Percentiles rank a stretch among this genome's conserved stretches.
Conservation (phyloP, 2,888 invertebrate genomes). For the Drosophila aldrichi region DNA sequence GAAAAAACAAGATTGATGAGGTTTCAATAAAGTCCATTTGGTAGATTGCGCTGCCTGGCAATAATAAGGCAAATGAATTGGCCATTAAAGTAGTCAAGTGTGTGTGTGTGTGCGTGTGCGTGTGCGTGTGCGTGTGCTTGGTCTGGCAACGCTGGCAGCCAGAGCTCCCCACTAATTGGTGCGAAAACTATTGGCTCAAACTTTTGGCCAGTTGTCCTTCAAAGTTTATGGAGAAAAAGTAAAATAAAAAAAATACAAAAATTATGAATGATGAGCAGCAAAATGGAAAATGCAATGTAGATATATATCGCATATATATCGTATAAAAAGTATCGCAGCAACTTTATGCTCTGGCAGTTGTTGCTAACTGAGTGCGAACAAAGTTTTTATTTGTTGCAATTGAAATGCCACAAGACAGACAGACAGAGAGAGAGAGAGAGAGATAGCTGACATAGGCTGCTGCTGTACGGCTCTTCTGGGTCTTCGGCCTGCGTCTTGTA, state of each 20-base stretch:
- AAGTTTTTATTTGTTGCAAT: slow-evolving; percentile 46
- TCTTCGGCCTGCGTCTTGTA: slow-evolving; percentile 8
- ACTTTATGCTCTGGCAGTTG: slow-evolving; percentile 11
- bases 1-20: slow-evolving; percentile 64
- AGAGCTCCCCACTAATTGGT: slow-evolving; percentile 63
- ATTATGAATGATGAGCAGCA: slow-evolving; percentile 74
- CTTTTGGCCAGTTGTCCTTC: slow-evolving; percentile 50
- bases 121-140: slow-evolving; percentile 8
- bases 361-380: slow-evolving; percentile 21
- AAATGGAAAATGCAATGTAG: slow-evolving; percentile 64
- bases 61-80: slow-evolving; percentile 68
- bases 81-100: slow-evolving; percentile 46
- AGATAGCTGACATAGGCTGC: not conserved
- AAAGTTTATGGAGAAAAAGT: slow-evolving; percentile 22
- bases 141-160: slow-evolving; percentile 40
- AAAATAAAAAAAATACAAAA: not conserved
- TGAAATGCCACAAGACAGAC: slow-evolving; percentile 59
- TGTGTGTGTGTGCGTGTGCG: not conserved
- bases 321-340: not conserved
- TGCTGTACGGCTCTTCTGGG: not conserved
- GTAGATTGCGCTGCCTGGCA: slow-evolving; percentile 54
- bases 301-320: not conserved
- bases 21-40: slow-evolving; percentile 69
- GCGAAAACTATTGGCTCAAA: slow-evolving; percentile 51
- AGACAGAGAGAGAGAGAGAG: not conserved